Percentiles rank a stretch among this genome's conserved stretches.
phyloP scores from a whole-genome alignment of 2,797 vertebrate genomes.

The Cirrhinus molitorella region DNA sequence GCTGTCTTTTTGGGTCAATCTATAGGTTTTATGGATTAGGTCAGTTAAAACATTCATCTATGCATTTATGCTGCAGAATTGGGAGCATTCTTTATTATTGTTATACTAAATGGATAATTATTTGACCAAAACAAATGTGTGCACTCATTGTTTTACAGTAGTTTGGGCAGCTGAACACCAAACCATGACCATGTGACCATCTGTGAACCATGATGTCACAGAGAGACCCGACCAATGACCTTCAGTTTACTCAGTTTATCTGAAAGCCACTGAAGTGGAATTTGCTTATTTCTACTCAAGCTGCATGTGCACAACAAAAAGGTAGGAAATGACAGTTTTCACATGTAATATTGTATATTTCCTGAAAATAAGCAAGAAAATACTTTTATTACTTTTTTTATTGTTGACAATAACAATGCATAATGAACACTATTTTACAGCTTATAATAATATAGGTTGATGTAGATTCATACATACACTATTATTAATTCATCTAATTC shows the following conservation, averaged over 20 bases:
- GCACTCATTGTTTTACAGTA: not conserved
- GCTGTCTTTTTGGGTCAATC: not conserved
- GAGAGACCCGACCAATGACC: slow-evolving; percentile 13
- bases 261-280: not conserved
- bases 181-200: no score
- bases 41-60: not conserved
- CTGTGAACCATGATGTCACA: slow-evolving; percentile 7
- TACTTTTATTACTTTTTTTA: not conserved
- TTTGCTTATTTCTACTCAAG: not conserved
- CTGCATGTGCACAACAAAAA: not conserved
- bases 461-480: not conserved
- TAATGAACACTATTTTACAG: not conserved
- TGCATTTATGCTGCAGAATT: no score
- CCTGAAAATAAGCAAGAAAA: not conserved
- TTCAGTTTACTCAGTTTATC: slow-evolving; percentile 9
- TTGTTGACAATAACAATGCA: not conserved
- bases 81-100: not conserved
- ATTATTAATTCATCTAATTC: not conserved
- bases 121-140: not conserved
- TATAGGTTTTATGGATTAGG: not conserved
- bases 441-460: not conserved
- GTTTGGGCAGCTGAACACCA: not conserved
- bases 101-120: not conserved
- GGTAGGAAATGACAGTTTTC: slow-evolving; percentile 1
- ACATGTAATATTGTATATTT: not conserved